Base-by-base conservation (phyloP, 2,113 vertebrate genomes). In the Channa maculata region DNA sequence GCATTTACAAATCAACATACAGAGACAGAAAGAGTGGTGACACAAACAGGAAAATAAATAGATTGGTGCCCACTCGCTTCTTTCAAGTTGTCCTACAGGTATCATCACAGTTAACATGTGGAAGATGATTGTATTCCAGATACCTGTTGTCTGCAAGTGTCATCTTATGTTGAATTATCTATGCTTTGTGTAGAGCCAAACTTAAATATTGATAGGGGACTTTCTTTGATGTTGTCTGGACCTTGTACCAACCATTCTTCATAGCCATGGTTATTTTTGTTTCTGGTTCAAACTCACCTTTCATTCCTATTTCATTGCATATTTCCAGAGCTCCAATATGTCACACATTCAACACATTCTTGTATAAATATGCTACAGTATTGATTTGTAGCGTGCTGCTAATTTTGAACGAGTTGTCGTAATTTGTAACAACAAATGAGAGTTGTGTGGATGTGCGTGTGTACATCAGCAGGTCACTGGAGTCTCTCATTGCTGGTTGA, bases 401-500 rank as follows among this genome's bases (percentile, higher is more conserved):
- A 34, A 79, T 46, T 83, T 59, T n/a, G 6, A 67, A 76, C 15
- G 13, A 39, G 39, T 41, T 41, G 53, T 71, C 5, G 36, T 72
- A 73, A 82, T 84, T 77, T 77, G 68, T 51, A 55, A 12, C 13
- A 59, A 65, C 71, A 74, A 73, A 43, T 49, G 14, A 77, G 39
- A 12, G 13, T 59, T 78, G 48, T 50, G 24, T 24, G 24, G 24
- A 59, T 63, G 63, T 75, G 77, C 14, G 37, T 46, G 45, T 64
- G 71, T 58, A 58, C 53, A 63, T 46, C 58, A 60, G 76, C 48
- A 51, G 85, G 75, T 83, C 75, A 72, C 60, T 55, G 15, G 51
- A 77, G 64, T 70, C 77, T 85, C 75, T 88, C 79, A 80, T 88
- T 89, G 86, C 75, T 70, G 67, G 75, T 77, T 66, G 61, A 92